Evolutionary conservation across 2,113 vertebrate species (phyloP), one percentile per base, ranked within the genome.

Genomic region (Eulemur macaco): DNA sequence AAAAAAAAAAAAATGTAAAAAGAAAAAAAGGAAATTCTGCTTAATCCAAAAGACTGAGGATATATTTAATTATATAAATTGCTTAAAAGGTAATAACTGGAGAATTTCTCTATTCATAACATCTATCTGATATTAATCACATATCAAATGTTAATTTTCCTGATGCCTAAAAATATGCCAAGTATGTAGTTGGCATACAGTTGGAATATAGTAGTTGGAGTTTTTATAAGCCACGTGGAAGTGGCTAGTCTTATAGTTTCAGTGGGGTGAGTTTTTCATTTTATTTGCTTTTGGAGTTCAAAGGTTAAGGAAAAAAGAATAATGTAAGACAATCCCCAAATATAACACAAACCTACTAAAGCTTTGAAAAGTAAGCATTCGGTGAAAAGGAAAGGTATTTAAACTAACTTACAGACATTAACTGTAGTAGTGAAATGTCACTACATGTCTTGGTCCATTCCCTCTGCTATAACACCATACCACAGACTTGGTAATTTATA

Each of bases 231-330:
- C 8, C 9, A 45, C 6, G 3, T 56, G 2, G 10, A 90, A 73
- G 7, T 83, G 21, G 14, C 3, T 37, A 69, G 3, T 54, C 56
- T 25, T 73, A 0, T 69, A 63, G 11, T 80, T 88, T 69, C 1
- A 29, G 18, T 63, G 8, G 85, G 8, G 20, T 27, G 6, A 88
- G 15, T 73, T 91, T 14, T 47, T 95, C 14, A 76, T 39, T 87
- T 90, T 82, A 64, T 90, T 94, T 94, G 7, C 60, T 87, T 91
- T 87, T 31, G 54, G 29, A 64, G 4, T 82, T 89, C 20, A 89
- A 34, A 14, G 0, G 1, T 87, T 77, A 66, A 92, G 8, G 23
- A 86, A 86, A 86, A 83, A 34, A 66, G 12, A 73, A 42, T 27
- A 42, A 39, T 39, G 1, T 78, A n/a, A 85, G 14, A 89, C 86